A percentile compares a stretch with the other conserved stretches of the same genome.
Conservation (phyloP, 2,797 vertebrate species). For the Arctocebus calabarensis region DNA sequence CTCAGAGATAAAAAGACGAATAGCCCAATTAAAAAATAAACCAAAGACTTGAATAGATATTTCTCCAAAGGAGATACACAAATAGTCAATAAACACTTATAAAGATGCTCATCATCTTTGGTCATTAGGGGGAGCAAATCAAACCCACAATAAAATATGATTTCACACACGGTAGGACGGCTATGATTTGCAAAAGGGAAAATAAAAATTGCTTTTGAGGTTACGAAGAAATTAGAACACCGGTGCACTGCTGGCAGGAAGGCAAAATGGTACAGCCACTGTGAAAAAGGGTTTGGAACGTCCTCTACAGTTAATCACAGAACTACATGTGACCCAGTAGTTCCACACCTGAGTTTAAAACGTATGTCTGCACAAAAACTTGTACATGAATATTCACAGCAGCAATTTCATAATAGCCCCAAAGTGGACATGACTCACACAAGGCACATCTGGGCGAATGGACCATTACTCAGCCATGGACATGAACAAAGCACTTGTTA, state of each 20-base stretch:
- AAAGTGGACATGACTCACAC: neutral
- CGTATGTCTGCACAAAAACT: neutral
- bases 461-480: neutral
- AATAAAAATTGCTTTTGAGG: neutral
- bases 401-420: neutral
- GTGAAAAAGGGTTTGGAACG: neutral
- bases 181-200: neutral
- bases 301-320: slow-evolving; percentile 21
- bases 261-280: neutral
- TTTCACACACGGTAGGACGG: neutral
- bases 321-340: neutral
- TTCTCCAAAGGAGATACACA: neutral
- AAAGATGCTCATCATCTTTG: neutral
- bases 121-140: neutral
- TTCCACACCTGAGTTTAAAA: neutral
- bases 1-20: neutral
- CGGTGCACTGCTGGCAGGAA: neutral
- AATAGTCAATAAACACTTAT: neutral
- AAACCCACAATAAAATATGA: neutral
- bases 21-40: neutral
- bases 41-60: neutral
- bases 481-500: neutral
- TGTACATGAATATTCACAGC: neutral
- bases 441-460: no score
- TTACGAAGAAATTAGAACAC: neutral